Base-by-base conservation (phyloP, 2,888 invertebrate genomes). In the Sarcophaga caerulescens region DNA sequence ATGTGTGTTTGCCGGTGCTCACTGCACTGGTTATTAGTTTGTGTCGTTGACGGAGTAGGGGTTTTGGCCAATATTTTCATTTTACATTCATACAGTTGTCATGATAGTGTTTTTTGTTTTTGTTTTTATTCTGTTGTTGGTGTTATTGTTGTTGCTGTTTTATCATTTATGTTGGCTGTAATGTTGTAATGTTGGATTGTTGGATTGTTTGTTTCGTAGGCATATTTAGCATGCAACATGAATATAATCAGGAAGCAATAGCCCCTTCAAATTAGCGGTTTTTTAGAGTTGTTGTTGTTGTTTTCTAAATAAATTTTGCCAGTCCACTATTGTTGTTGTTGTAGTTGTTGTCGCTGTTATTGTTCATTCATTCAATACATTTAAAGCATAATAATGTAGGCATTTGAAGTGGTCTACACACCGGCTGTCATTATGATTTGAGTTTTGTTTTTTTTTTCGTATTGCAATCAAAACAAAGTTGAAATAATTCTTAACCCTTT, bases 141-240 rank as follows among this genome's bases (percentile, higher is more conserved):
- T 71, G 69, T 81, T 74, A 73, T 35, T 17, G 73, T 59, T 74
- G 60, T 62, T 63, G 19, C 44, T 76, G 73, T 73, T 69, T 23
- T 52, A 45, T 57, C 35, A 35, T 80, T 73, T 85, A 70, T 84
- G 81, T 87, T 88, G 87, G 81, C 74, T 87, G 85, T 87, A 87
- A 85, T 88, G 89, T 76, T 87, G 89, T n/a, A n/a, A n/a, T n/a
- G n/a, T n/a, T n/a, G n/a, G n/a, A 23, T 69, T 77, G 60, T 75
- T 75, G 35, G 68, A 73, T 73, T 68, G 68, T 77, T 25, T 35
- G n/a, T 65, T n/a, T 88, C 89, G 86, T 89, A 81, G 76, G 89
- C 91, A 71, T 89, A 89, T 88, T 91, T 90, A 90, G 91, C 90
- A 91, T 91, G 92, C 91, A 91, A 88, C 88, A 88, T 89, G 89